Evolutionary conservation across 2,113 vertebrate species (phyloP).

Genomic region (Mus musculus): GRCm39 chr1:107662001-107662500

Average conservation of each 20-base stretch:
- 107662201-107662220: neutral
- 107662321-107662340: slow-evolving; percentile 36
- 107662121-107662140: neutral
- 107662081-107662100: neutral
- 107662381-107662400: slow-evolving; percentile 44
- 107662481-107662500: slow-evolving; percentile 1
- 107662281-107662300: slow-evolving; percentile 37
- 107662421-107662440: neutral
- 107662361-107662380: slow-evolving; percentile 32
- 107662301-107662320: slow-evolving; percentile 15
- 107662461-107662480: neutral
- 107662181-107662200: rapidly evolving
- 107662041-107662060: neutral
- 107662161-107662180: neutral
- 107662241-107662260: neutral
- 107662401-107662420: slow-evolving; percentile 50
- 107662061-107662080: neutral
- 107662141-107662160: neutral
- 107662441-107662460: slow-evolving; percentile 52
- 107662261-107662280: neutral
- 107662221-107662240: slow-evolving; percentile 1
- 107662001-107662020: no score
- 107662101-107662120: no score
- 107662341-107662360: slow-evolving; percentile 17
- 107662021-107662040: neutral